A percentile compares a stretch with the other conserved stretches of the same genome.
These are phyloP conservation scores for Icerya purchasi DNA, from an alignment of 2,888 invertebrate species.

Conservation along the genomic window DNA sequence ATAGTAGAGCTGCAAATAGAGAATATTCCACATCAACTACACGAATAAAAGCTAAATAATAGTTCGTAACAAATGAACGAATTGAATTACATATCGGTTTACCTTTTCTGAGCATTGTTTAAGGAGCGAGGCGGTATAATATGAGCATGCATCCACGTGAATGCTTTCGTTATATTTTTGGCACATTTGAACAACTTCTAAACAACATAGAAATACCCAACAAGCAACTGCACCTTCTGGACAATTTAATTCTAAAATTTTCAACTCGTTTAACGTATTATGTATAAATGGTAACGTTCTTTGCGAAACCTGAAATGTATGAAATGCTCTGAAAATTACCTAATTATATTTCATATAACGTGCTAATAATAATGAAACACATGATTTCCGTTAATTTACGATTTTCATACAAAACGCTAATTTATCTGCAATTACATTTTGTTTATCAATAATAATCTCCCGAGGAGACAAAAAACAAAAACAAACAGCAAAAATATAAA, in stretches of 20 bases:
- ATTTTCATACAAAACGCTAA: too few relatives aligned
- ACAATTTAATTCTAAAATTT: slow-evolving; percentile 52
- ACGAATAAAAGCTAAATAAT: neutral
- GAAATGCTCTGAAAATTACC: neutral
- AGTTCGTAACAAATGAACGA: neutral
- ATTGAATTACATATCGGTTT: slow-evolving; percentile 14
- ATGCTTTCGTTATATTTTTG: slow-evolving; percentile 42
- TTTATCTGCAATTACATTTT: too few relatives aligned
- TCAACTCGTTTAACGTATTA: slow-evolving; percentile 65
- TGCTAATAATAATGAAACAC: neutral
- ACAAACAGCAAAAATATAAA: too few relatives aligned
- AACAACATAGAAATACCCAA: slow-evolving; percentile 72
- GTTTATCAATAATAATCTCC: too few relatives aligned
- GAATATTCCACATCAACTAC: slow-evolving; percentile 5
- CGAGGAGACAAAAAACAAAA: too few relatives aligned
- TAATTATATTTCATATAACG: neutral
- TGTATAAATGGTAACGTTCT: slow-evolving; percentile 76
- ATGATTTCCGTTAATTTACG: neutral
- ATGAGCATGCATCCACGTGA: slow-evolving; percentile 45
- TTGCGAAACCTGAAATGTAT: slow-evolving; percentile 45
- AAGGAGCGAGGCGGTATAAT: slow-evolving; percentile 68
- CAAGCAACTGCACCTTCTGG: slow-evolving; percentile 70
- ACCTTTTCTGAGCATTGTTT: slow-evolving; percentile 74
- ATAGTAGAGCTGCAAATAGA: slow-evolving; percentile 43
- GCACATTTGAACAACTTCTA: slow-evolving; percentile 69